Evolutionary conservation across 2,797 vertebrate species (phyloP).

Genomic region (Menidia menidia): DNA sequence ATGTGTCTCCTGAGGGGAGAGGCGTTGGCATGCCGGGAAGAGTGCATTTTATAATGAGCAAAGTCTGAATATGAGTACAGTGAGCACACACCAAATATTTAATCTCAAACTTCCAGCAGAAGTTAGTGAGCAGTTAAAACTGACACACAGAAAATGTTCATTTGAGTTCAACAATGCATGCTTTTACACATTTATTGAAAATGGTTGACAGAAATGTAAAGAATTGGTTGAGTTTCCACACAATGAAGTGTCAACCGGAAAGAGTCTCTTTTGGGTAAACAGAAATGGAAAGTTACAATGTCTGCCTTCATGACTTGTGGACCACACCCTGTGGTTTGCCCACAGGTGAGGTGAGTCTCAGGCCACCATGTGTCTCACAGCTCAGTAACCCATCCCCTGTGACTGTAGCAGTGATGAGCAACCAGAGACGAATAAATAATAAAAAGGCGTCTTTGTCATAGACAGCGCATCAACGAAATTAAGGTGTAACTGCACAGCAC

Average conservation of each 20-base stretch:
- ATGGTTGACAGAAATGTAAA: not conserved
- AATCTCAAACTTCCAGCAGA: not conserved
- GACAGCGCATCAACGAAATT: constrained; percentile 6
- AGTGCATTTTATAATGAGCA: constrained; percentile 28
- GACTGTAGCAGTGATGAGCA: not conserved
- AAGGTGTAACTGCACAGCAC: constrained; percentile 13
- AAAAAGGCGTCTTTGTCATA: constrained; percentile 4
- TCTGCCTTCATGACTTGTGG: constrained; percentile 27
- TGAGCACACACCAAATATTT: constrained; percentile 6
- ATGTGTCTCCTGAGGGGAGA: constrained; percentile 27
- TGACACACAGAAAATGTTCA: not conserved
- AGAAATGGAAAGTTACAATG: constrained; percentile 65
- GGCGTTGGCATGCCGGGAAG: constrained; percentile 8
- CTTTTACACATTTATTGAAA: not conserved
- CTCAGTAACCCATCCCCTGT: not conserved
- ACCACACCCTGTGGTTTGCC: constrained; percentile 54
- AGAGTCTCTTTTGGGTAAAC: constrained; percentile 1
- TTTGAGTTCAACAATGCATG: not conserved
- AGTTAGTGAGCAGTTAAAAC: not conserved
- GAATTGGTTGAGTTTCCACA: not conserved
- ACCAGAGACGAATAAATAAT: not conserved
- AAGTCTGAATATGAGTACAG: constrained; percentile 24
- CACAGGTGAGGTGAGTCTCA: constrained; percentile 49
- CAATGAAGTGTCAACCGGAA: not conserved
- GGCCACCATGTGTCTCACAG: constrained; percentile 10